A percentile compares a stretch with the other conserved stretches of the same genome.
phyloP scores from a whole-genome alignment of 2,113 vertebrate genomes.

The Acanthisitta chloris region DNA sequence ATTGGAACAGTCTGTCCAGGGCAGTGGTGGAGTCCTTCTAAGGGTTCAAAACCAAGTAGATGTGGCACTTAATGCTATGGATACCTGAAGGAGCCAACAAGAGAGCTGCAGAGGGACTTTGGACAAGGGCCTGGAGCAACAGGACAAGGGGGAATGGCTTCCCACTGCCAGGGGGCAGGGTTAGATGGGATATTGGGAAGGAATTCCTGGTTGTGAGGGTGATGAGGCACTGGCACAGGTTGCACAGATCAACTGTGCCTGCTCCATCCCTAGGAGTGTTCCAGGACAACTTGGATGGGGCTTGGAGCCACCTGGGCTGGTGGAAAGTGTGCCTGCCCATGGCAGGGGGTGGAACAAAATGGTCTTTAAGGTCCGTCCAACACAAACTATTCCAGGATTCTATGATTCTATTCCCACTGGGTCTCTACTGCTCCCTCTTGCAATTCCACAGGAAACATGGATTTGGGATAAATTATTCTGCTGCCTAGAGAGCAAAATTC shows the following conservation, averaged over 20 bases:
- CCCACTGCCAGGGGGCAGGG: no score
- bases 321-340: neutral
- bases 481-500: neutral
- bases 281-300: neutral
- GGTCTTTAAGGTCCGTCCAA: no score
- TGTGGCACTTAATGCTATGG: no score
- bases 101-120: no score
- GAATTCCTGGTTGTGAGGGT: no score
- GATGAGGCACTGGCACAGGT: neutral
- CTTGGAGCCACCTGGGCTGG: accelerated
- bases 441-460: neutral
- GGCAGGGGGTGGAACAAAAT: no score
- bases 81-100: neutral
- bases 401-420: neutral
- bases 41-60: no score
- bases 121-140: no score
- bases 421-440: neutral
- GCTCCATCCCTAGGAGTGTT: neutral
- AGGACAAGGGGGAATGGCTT: no score
- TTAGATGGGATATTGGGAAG: no score
- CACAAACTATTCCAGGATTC: neutral
- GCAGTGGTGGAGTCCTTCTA: neutral
- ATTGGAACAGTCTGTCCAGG: neutral
- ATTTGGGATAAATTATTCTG: neutral
- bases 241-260: neutral